Base-by-base conservation (phyloP, 2,113 vertebrate genomes). In the Ameiurus melas region DNA sequence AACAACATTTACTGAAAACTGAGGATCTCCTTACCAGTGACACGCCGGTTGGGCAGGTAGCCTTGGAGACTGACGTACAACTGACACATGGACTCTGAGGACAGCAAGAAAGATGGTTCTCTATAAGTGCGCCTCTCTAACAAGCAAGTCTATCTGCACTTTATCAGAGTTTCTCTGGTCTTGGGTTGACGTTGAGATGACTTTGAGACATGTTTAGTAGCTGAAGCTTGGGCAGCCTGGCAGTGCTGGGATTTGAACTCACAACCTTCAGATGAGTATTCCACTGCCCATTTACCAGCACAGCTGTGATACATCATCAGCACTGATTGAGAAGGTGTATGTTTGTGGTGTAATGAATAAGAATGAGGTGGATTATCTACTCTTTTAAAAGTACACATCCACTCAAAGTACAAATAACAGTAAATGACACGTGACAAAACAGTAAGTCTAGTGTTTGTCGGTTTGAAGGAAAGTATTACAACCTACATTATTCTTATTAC, bases 41-140 rank as follows among this genome's bases (percentile, higher is more conserved):
- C 36, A 92, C 87, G 79, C 96, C 93, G 0, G 91, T 88, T 0
- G 96, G 94, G 89, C 97, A 98, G 85, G 66, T 64, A 78, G 91
- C 86, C 85, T 53, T 12, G 2, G 80, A 25, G 1, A 88, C 2
- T 0, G 87, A 51, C 0, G 51, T 89, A 89, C 95, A 97, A 78
- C 93, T 95, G 30, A 92, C 90, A 89, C 97, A 98, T 0, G 90
- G 30, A 62, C 94, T 93, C 97, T 97, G 93, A 66, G 89, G 70
- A 71, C 77, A 57, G 78, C 3, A 80, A 60, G 79, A 33, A 51
- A 83, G 16, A 66, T 36, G 22, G 19, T n/a, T 7, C n/a, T 68
- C 10, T n/a, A 47, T 66, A 55, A 68, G 12, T 22, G 30, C 22
- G 64, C 62, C 55, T 19, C 22, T 85, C 10, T 71, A 39, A 57